A percentile compares a stretch with the other conserved stretches of the same genome.
Evolutionary conservation across 2,113 vertebrate genomes (phyloP).

Genomic region (Oryzias celebensis): DNA sequence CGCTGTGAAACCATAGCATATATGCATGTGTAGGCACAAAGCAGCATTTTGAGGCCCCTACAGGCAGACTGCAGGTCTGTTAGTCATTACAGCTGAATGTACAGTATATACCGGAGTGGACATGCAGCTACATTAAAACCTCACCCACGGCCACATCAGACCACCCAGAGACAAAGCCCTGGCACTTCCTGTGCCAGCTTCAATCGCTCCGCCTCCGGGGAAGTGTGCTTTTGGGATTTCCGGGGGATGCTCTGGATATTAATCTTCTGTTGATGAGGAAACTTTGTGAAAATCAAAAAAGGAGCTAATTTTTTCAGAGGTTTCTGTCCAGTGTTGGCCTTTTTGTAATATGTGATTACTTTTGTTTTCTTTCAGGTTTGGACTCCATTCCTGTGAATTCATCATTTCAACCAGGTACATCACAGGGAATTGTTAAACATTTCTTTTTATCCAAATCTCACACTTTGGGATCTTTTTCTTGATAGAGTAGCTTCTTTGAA

Average conservation of each 20-base stretch:
- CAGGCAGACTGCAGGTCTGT: conserved; percentile 64
- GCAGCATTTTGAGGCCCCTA: conserved; percentile 51
- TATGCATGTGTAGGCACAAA: conserved; percentile 66
- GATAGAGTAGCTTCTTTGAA: conserved; percentile 6
- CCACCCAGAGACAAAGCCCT: conserved; percentile 70
- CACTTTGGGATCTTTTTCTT: conserved; percentile 17
- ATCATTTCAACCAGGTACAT: conserved; percentile 38
- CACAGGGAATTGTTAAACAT: conserved; percentile 8
- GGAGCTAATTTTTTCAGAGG: not conserved
- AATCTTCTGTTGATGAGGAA: conserved; percentile 45
- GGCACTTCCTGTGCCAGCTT: conserved; percentile 64
- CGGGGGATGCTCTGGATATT: conserved; percentile 48
- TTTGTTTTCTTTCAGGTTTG: conserved; percentile 34
- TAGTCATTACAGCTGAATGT: conserved; percentile 70
- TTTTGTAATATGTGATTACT: conserved; percentile 1
- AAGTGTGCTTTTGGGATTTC: conserved; percentile 48
- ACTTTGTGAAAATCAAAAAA: conserved; percentile 15
- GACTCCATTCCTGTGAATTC: not conserved
- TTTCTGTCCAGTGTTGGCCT: not conserved
- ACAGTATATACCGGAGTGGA: conserved; percentile 70
- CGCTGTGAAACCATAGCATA: conserved; percentile 60
- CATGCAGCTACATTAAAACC: conserved; percentile 65
- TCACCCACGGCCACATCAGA: conserved; percentile 63
- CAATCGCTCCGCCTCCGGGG: conserved; percentile 37
- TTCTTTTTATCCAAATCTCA: conserved; percentile 4